These are phyloP conservation scores for Acleris laterana DNA, from an alignment of 2,888 invertebrate species.

Conservation along the genomic window DNA sequence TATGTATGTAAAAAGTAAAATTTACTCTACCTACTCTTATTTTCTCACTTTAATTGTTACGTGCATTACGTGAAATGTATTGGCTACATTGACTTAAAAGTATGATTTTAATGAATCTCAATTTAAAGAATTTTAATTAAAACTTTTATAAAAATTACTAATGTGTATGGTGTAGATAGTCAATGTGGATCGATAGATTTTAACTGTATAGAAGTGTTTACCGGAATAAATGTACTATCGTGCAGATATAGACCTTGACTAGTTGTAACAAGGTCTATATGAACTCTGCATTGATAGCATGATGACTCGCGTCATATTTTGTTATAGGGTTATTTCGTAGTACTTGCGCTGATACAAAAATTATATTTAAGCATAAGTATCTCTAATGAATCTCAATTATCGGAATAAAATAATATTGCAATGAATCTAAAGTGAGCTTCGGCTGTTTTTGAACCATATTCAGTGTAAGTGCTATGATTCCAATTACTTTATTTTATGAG, in stretches of 20 bases:
- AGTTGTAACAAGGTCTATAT: conserved; percentile 36
- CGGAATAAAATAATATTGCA: conserved; percentile 44
- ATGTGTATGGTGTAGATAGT: not conserved
- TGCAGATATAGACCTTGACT: conserved; percentile 36
- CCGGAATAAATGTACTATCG: conserved; percentile 37
- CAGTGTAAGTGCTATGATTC: conserved; percentile 56
- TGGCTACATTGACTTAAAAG: conserved; percentile 17
- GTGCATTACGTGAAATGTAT: conserved; percentile 13
- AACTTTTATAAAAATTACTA: not conserved
- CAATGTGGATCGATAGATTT: conserved; percentile 24
- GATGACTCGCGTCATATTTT: conserved; percentile 41
- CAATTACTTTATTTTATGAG: conserved; percentile 36
- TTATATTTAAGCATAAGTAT: conserved; percentile 31
- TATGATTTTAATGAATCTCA: not conserved
- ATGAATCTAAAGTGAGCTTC: conserved; percentile 37
- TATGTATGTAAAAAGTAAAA: not conserved
- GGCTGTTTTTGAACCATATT: conserved; percentile 38
- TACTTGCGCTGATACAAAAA: conserved; percentile 52
- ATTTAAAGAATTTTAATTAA: not conserved
- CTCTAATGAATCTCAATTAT: conserved; percentile 48
- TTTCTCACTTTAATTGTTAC: conserved; percentile 14
- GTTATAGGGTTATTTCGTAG: conserved; percentile 48
- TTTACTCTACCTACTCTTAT: not conserved
- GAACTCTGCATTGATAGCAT: conserved; percentile 38
- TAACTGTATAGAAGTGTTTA: conserved; percentile 27